Conservation (phyloP, 2,888 invertebrate species). For the Caradrina clavipalpis region DNA sequence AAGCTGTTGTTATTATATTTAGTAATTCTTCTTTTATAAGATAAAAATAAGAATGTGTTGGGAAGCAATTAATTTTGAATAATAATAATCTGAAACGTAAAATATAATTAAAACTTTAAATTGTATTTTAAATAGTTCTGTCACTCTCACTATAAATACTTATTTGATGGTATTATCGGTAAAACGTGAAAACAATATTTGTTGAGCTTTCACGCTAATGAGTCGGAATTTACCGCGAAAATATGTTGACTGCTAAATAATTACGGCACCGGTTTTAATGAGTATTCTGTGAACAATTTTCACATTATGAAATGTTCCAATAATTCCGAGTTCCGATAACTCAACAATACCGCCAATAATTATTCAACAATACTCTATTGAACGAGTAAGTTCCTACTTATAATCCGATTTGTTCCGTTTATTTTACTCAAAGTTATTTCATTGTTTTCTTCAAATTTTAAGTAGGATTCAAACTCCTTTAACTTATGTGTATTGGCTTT, state of each 20-base stretch:
- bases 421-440: constrained; percentile 1
- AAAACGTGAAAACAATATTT: constrained; percentile 6
- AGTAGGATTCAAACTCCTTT: background rate
- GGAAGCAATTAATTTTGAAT: background rate
- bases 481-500: background rate
- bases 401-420: constrained; percentile 3
- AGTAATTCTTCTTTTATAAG: background rate
- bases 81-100: background rate
- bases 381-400: background rate
- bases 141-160: background rate
- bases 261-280: background rate
- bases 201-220: constrained; percentile 15
- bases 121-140: background rate
- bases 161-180: background rate
- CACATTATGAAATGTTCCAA: background rate
- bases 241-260: constrained; percentile 7
- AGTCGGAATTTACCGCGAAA: constrained; percentile 3
- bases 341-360: background rate
- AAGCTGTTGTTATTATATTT: too few species aligned
- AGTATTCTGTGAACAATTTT: background rate
- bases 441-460: background rate
- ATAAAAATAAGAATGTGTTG: background rate
- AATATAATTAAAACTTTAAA: background rate
- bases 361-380: background rate
- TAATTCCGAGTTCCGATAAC: background rate